A percentile compares a stretch with the other conserved stretches of the same genome.
These are phyloP conservation scores for Gari tellinella DNA, from an alignment of 2,888 invertebrate species.

Conservation along the genomic window DNA sequence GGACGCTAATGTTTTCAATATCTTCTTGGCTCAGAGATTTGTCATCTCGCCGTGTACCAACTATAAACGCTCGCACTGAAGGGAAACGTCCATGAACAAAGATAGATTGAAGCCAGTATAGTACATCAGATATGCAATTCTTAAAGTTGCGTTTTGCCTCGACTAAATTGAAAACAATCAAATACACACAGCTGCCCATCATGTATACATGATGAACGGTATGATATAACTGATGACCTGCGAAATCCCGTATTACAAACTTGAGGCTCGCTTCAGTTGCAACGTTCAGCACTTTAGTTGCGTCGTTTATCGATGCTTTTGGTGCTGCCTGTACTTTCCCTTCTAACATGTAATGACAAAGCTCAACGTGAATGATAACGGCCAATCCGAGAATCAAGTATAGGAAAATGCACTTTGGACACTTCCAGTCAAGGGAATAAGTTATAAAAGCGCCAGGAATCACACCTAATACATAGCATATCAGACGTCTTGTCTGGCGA, in stretches of 20 bases:
- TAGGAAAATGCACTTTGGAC: neutral
- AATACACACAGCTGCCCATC: conserved; percentile 62
- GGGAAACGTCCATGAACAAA: conserved; percentile 59
- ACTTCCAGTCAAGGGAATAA: conserved; percentile 47
- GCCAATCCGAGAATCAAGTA: conserved; percentile 17
- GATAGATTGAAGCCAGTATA: conserved; percentile 64
- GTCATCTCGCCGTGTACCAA: conserved; percentile 63
- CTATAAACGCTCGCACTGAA: conserved; percentile 52
- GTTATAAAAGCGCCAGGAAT: conserved; percentile 50
- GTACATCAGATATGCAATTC: conserved; percentile 32
- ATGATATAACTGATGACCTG: conserved; percentile 65
- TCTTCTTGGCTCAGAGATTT: conserved; percentile 26
- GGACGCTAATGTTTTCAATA: conserved; percentile 23
- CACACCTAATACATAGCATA: conserved; percentile 50
- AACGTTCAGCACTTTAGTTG: conserved; percentile 42
- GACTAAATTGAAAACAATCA: conserved; percentile 61
- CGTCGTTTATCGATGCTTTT: conserved; percentile 39
- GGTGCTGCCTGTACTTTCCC: conserved; percentile 47
- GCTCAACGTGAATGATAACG: conserved; percentile 32
- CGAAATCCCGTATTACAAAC: conserved; percentile 62
- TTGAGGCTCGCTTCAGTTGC: conserved; percentile 48
- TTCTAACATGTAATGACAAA: conserved; percentile 38
- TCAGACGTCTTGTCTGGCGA: conserved; percentile 35
- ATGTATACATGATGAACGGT: conserved; percentile 66
- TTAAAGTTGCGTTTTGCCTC: conserved; percentile 57